Percentiles rank a stretch among this genome's conserved stretches.
Conservation (phyloP, 1,140 invertebrate species). For the Papilio xuthus region DNA sequence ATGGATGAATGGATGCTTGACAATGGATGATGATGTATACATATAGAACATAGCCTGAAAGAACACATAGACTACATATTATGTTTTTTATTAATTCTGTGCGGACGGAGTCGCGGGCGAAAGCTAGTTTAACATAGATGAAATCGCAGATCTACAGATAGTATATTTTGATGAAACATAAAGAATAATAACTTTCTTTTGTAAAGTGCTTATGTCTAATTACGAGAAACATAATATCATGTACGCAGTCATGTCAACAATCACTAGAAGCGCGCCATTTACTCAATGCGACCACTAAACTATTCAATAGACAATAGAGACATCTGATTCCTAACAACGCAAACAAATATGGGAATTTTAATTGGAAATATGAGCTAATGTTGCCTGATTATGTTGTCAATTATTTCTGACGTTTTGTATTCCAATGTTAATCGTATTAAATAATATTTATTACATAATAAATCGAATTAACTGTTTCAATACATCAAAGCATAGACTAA, state of each 20-base stretch:
- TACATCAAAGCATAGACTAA: neutral
- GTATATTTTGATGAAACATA: neutral
- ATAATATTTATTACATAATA: neutral
- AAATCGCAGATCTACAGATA: neutral
- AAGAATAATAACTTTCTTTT: neutral
- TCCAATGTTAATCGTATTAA: slow-evolving; percentile 20
- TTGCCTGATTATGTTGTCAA: slow-evolving; percentile 54
- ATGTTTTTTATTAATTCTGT: no score
- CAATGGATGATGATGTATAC: no score
- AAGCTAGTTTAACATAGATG: neutral
- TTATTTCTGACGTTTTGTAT: slow-evolving; percentile 45
- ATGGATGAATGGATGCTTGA: no score
- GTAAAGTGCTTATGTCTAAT: neutral
- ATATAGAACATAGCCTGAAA: no score
- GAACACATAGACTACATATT: no score
- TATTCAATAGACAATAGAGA: slow-evolving; percentile 72
- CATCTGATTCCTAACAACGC: slow-evolving; percentile 73
- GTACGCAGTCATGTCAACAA: slow-evolving; percentile 57
- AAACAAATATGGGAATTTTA: slow-evolving; percentile 74
- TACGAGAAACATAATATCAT: slow-evolving; percentile 34
- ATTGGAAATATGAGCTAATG: slow-evolving; percentile 73
- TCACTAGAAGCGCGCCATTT: slow-evolving; percentile 68
- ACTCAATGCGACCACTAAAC: slow-evolving; percentile 61
- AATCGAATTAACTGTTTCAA: no score
- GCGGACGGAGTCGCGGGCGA: no score